Percentiles rank a stretch among this genome's conserved stretches.
These are phyloP conservation scores for Psittacula derbiana DNA, from an alignment of 2,797 vertebrate species.

Conservation along the genomic window DNA sequence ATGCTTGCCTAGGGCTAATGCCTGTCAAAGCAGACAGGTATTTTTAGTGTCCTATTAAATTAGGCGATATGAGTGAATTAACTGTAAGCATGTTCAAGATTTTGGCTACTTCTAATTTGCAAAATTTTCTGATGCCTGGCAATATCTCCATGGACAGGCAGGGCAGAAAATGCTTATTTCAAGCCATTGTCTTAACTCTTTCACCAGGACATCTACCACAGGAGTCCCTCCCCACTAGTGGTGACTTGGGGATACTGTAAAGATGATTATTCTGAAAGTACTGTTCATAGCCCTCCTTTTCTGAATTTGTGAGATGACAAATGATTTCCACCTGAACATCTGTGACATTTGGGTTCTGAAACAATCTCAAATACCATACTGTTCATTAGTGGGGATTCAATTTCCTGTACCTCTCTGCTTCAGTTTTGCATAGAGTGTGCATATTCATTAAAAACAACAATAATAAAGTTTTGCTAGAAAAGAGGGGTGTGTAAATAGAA, in stretches of 20 bases:
- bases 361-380: slow-evolving; percentile 30
- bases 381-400: slow-evolving; percentile 56
- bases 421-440: slow-evolving; percentile 42
- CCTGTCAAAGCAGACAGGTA: not conserved
- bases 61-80: not conserved
- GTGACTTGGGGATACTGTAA: not conserved
- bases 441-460: slow-evolving; percentile 55
- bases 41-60: not conserved
- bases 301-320: not conserved
- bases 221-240: not conserved
- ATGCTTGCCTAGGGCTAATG: not conserved
- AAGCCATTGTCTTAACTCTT: not conserved
- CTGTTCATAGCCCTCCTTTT: not conserved
- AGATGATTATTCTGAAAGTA: not conserved
- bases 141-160: not conserved
- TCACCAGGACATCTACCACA: not conserved
- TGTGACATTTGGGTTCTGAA: slow-evolving; percentile 50
- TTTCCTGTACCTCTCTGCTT: slow-evolving; percentile 47
- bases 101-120: not conserved
- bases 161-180: not conserved
- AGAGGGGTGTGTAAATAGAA: slow-evolving; percentile 56
- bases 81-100: not conserved
- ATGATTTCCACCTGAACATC: slow-evolving; percentile 57
- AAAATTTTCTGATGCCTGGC: not conserved
- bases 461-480: slow-evolving; percentile 55